These are phyloP conservation scores for Dryobates pubescens DNA, from an alignment of 2,797 vertebrate genomes.

Conservation along the genomic window DNA sequence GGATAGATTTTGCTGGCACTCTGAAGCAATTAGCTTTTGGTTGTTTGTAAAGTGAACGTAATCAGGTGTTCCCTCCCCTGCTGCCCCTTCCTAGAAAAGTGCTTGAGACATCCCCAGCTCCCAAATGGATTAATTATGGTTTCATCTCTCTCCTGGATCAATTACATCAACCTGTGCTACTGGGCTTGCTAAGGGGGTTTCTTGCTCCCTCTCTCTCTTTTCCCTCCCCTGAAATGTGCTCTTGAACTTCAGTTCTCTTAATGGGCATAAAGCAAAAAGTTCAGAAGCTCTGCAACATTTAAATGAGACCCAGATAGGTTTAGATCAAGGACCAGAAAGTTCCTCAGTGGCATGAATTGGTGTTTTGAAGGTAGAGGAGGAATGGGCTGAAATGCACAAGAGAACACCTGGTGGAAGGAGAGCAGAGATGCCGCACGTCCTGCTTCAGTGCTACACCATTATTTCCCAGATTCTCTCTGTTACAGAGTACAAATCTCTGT, in stretches of 20 bases:
- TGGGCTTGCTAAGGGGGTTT: constrained; percentile 36
- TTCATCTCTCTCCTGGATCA: constrained; percentile 40
- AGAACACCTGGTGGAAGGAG: not conserved
- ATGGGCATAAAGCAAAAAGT: not conserved
- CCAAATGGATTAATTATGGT: constrained; percentile 74
- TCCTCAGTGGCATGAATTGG: rapidly evolving
- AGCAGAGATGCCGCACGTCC: not conserved
- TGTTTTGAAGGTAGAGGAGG: not conserved
- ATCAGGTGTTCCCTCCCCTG: constrained; percentile 47
- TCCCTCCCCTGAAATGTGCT: not conserved
- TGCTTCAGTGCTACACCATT: rapidly evolving
- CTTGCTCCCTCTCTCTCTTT: not conserved
- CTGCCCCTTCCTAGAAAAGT: not conserved
- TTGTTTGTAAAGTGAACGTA: constrained; percentile 75
- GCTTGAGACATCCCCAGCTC: constrained; percentile 58
- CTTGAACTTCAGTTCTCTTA: not conserved
- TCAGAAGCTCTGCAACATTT: not conserved
- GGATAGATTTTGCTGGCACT: constrained; percentile 58
- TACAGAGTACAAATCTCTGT: not conserved
- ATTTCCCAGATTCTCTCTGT: not conserved
- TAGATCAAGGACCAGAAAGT: not conserved
- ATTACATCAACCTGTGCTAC: constrained; percentile 56
- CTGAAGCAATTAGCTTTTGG: constrained; percentile 74
- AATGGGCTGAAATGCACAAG: not conserved
- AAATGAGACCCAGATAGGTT: not conserved